Percentiles rank a stretch among this genome's conserved stretches.
Conservation (phyloP, 2,888 invertebrate species). For the Odontocerum albicorne region DNA sequence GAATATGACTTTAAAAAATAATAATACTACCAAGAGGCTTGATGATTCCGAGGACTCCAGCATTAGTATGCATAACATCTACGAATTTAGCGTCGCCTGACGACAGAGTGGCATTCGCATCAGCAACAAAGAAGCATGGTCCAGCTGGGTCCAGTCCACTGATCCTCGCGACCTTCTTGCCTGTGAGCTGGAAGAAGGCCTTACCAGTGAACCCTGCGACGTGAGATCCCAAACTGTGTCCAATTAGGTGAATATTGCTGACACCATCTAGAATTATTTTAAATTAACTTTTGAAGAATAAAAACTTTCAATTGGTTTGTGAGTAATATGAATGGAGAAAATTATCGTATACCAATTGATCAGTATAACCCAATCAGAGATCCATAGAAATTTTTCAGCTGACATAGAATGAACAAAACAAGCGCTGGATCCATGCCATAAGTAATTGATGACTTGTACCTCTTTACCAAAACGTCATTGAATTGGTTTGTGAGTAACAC, state of each 20-base stretch:
- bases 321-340: too few relatives aligned
- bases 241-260: constrained; percentile 21
- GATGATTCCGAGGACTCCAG: constrained; percentile 23
- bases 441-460: too few relatives aligned
- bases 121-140: constrained; percentile 35
- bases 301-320: too few relatives aligned
- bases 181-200: constrained; percentile 21
- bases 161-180: constrained; percentile 27
- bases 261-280: neutral
- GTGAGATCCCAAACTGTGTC: constrained; percentile 31
- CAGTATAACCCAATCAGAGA: too few relatives aligned
- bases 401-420: too few relatives aligned
- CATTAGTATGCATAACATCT: constrained; percentile 31
- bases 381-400: too few relatives aligned
- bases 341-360: too few relatives aligned
- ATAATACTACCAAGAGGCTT: constrained; percentile 27
- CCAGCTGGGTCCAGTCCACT: constrained; percentile 31
- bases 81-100: constrained; percentile 26
- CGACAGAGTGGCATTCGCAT: constrained; percentile 11
- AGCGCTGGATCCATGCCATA: too few relatives aligned
- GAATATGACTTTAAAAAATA: too few relatives aligned
- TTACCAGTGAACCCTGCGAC: constrained; percentile 30
- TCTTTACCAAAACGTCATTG: too few relatives aligned
- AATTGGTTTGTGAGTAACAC: too few relatives aligned
- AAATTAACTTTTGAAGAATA: too few relatives aligned